Evolutionary conservation across 2,797 vertebrate genomes (phyloP).

Genomic region (Chelonia mydas): DNA sequence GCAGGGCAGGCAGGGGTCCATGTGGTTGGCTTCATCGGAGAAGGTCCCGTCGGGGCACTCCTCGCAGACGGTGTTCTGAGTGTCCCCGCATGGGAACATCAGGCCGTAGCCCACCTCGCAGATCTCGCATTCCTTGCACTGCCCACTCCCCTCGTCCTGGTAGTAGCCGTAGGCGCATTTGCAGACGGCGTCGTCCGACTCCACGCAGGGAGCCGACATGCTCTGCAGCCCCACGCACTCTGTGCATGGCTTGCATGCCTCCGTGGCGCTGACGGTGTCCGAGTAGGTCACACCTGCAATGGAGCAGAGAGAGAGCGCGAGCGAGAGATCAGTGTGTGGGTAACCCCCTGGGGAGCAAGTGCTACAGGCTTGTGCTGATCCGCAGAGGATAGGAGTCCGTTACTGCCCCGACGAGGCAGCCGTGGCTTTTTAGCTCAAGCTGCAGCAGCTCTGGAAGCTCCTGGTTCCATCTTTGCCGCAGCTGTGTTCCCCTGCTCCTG

Average conservation of each 20-base stretch:
- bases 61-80: constrained; percentile 91
- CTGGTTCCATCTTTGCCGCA: too few species aligned
- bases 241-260: constrained; percentile 88
- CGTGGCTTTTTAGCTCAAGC: neutral
- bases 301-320: neutral
- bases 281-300: constrained; percentile 93
- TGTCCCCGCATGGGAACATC: constrained; percentile 82
- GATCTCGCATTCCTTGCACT: constrained; percentile 86
- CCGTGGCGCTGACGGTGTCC: constrained; percentile 89
- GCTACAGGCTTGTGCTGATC: too few species aligned
- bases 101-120: constrained; percentile 90
- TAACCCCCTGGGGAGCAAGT: neutral
- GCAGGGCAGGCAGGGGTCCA: constrained; percentile 97
- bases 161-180: constrained; percentile 91
- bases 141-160: constrained; percentile 61
- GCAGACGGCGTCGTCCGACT: constrained; percentile 92
- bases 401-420: too few species aligned
- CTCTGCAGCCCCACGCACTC: constrained; percentile 91
- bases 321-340: neutral
- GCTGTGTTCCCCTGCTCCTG: neutral
- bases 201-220: constrained; percentile 93
- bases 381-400: too few species aligned
- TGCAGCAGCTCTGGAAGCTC: neutral
- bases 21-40: constrained; percentile 91
- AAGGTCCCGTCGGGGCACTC: constrained; percentile 89